Conservation (phyloP, 1,140 invertebrate genomes). For the Papilio machaon region DNA sequence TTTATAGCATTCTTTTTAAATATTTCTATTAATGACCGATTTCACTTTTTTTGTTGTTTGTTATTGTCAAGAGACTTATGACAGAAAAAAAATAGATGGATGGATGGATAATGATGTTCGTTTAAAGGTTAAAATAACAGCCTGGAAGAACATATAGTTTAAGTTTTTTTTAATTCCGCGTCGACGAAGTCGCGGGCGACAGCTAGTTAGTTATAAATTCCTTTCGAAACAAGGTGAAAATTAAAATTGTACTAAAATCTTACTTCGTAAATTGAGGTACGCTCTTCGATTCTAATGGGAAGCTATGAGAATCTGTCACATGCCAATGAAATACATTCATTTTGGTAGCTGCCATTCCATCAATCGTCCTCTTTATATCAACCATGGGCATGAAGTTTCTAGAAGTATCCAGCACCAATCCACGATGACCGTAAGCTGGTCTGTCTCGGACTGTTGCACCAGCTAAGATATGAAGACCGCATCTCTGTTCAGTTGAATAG, state of each 20-base stretch:
- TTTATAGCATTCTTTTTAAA: too few species aligned
- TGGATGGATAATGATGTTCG: too few species aligned
- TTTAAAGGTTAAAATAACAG: too few species aligned
- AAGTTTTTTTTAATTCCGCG: too few species aligned
- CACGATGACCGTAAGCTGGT: conserved; percentile 87
- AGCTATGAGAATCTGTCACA: conserved; percentile 92
- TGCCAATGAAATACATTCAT: conserved; percentile 95
- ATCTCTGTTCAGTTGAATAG: conserved; percentile 49
- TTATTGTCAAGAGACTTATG: too few species aligned
- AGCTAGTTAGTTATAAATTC: too few species aligned
- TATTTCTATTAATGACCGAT: too few species aligned
- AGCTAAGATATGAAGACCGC: conserved; percentile 63
- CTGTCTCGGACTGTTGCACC: conserved; percentile 84
- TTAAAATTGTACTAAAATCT: conserved; percentile 35
- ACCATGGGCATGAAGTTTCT: conserved; percentile 88
- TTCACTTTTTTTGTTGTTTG: too few species aligned
- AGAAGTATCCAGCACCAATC: conserved; percentile 89
- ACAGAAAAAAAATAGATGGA: too few species aligned
- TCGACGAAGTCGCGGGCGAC: too few species aligned
- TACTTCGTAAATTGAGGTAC: conserved; percentile 89
- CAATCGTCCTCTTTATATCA: conserved; percentile 86
- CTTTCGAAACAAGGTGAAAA: neutral
- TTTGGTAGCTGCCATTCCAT: conserved; percentile 92
- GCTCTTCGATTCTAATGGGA: conserved; percentile 88
- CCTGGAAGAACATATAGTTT: too few species aligned